Conservation (phyloP, 2,888 invertebrate species). For the Marronus borbonicus region DNA sequence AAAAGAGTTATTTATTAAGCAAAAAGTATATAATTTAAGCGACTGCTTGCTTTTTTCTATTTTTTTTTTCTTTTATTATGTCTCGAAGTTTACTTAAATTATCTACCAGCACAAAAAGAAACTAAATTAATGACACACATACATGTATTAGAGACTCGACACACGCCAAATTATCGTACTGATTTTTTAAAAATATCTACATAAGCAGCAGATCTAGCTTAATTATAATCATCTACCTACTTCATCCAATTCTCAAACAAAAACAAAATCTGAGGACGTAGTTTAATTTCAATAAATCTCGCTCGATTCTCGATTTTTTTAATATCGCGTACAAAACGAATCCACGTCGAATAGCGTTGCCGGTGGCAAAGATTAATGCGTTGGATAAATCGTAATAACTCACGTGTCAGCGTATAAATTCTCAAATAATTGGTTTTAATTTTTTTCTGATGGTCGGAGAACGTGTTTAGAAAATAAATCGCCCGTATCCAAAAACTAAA, state of each 20-base stretch:
- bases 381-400: conserved; percentile 44
- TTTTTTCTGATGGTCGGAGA: conserved; percentile 20
- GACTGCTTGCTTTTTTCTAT: too few relatives aligned
- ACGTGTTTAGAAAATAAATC: conserved; percentile 48
- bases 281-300: conserved; percentile 33
- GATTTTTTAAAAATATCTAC: conserved; percentile 27
- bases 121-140: too few relatives aligned
- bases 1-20: too few relatives aligned
- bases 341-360: conserved; percentile 6
- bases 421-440: conserved; percentile 42
- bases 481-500: conserved; percentile 42
- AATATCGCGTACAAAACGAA: conserved; percentile 17
- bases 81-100: too few relatives aligned
- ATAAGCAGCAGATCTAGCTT: conserved; percentile 1
- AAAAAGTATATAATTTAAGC: too few relatives aligned
- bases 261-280: conserved; percentile 6
- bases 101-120: too few relatives aligned
- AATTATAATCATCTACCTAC: conserved; percentile 33
- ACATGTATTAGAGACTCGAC: not conserved
- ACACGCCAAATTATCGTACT: conserved; percentile 37
- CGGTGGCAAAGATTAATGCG: conserved; percentile 41
- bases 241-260: conserved; percentile 2
- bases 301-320: not conserved
- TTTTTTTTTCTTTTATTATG: too few relatives aligned
- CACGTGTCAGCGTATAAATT: conserved; percentile 42